Percentiles rank a stretch among this genome's conserved stretches.
These are phyloP conservation scores for Cardiocondyla obscurior DNA, from an alignment of 1,140 invertebrate species.

Conservation along the genomic window DNA sequence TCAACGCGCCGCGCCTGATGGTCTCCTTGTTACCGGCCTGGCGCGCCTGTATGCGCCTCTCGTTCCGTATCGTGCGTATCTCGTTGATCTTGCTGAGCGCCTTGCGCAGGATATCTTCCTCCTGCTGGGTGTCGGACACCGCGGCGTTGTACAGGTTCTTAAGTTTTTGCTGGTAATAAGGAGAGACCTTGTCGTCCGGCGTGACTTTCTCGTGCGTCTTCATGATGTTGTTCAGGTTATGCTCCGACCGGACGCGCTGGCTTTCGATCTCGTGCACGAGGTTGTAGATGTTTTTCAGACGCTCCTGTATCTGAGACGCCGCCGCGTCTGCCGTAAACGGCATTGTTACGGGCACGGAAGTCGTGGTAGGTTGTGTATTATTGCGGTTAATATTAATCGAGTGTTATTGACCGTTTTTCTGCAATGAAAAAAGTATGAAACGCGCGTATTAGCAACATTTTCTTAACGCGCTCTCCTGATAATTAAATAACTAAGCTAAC, in stretches of 20 bases:
- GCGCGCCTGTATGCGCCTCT: conserved; percentile 92
- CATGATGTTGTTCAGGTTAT: conserved; percentile 90
- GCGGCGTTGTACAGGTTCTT: conserved; percentile 93
- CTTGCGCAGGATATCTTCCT: conserved; percentile 92
- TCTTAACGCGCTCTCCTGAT: not conserved
- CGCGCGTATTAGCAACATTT: not conserved
- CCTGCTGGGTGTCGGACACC: conserved; percentile 91
- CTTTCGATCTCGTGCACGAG: conserved; percentile 92
- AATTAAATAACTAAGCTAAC: not conserved
- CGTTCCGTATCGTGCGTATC: conserved; percentile 94
- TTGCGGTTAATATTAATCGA: not conserved
- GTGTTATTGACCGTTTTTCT: not conserved
- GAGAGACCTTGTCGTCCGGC: conserved; percentile 87
- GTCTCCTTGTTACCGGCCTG: conserved; percentile 95
- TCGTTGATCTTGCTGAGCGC: conserved; percentile 95
- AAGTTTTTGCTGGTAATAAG: conserved; percentile 89
- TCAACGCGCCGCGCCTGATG: conserved; percentile 94
- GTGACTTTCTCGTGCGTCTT: conserved; percentile 91
- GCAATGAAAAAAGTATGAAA: conserved; percentile 10
- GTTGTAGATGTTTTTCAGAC: conserved; percentile 90
- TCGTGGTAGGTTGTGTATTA: not conserved
- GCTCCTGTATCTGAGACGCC: conserved; percentile 91
- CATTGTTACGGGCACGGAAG: conserved; percentile 85
- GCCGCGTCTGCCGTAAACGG: conserved; percentile 91
- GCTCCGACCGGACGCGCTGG: conserved; percentile 90